Evolutionary conservation across 2,888 invertebrate species (phyloP).

Genomic region (Chalcis sispes): DNA sequence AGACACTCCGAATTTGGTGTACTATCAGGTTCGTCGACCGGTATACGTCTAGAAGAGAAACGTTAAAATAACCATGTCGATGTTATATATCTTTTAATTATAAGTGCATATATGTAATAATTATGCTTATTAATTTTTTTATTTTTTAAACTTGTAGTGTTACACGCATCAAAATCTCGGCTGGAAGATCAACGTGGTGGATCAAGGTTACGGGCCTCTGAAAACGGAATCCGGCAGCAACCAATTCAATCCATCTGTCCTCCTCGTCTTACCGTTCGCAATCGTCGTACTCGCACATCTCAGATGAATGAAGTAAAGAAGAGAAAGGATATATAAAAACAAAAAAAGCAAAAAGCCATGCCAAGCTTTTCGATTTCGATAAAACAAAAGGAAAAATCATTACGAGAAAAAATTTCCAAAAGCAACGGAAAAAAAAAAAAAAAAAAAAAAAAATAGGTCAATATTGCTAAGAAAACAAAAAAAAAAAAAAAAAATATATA

Average conservation of each 20-base stretch:
- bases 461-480: slow-evolving; percentile 21
- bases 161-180: slow-evolving; percentile 94
- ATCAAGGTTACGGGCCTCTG: slow-evolving; percentile 79
- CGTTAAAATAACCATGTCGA: no score
- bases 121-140: no score
- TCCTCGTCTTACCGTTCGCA: slow-evolving; percentile 39
- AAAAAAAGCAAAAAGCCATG: not conserved
- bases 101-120: no score
- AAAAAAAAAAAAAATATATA: slow-evolving; percentile 1
- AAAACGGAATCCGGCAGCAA: slow-evolving; percentile 52
- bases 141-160: slow-evolving; percentile 81
- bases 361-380: not conserved
- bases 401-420: no score
- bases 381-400: slow-evolving; percentile 3
- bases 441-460: slow-evolving; percentile 25
- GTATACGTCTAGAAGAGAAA: no score
- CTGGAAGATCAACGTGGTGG: slow-evolving; percentile 94
- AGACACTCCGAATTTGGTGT: slow-evolving; percentile 89
- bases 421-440: slow-evolving; percentile 8
- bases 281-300: slow-evolving; percentile 29
- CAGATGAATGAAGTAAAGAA: slow-evolving; percentile 58
- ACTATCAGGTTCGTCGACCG: slow-evolving; percentile 85
- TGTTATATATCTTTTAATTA: no score
- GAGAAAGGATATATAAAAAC: slow-evolving; percentile 14
- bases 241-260: slow-evolving; percentile 48